Conservation (phyloP, 2,113 vertebrate species). For the Condylura cristata region DNA sequence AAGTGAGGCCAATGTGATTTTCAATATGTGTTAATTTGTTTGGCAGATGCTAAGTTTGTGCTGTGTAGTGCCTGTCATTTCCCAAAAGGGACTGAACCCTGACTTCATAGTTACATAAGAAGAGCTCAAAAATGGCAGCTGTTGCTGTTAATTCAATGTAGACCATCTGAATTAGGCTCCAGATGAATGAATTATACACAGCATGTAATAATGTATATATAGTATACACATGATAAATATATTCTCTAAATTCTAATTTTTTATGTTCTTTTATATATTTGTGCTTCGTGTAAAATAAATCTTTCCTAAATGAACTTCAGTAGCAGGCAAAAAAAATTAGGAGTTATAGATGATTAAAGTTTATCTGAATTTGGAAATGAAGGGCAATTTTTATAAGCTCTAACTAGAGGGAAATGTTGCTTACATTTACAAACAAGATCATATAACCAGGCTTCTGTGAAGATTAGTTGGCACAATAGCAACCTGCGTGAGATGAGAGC, state of each 20-base stretch:
- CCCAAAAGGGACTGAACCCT: constrained; percentile 1
- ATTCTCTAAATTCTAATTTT: constrained; percentile 1
- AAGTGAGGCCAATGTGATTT: constrained; percentile 39
- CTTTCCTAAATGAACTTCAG: constrained; percentile 31
- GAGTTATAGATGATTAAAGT: background rate
- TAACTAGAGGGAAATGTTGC: background rate
- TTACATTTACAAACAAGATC: constrained; percentile 23
- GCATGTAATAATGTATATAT: background rate
- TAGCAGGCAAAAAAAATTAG: background rate
- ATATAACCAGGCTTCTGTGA: background rate
- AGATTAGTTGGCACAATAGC: constrained; percentile 4
- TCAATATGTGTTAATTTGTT: constrained; percentile 9
- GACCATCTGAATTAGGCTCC: constrained; percentile 11
- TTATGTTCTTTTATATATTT: constrained; percentile 24
- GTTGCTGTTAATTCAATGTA: background rate
- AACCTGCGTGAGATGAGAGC: background rate
- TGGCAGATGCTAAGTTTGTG: background rate
- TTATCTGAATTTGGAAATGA: constrained; percentile 7
- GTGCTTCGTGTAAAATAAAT: background rate
- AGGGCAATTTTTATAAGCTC: constrained; percentile 29
- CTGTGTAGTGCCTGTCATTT: constrained; percentile 14
- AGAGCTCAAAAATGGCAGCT: background rate
- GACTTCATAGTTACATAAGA: background rate
- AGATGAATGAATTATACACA: background rate
- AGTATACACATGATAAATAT: background rate